Percentiles rank a stretch among this genome's conserved stretches.
These are phyloP conservation scores for Notothenia rossii DNA, from an alignment of 2,113 vertebrate genomes.

Conservation along the genomic window DNA sequence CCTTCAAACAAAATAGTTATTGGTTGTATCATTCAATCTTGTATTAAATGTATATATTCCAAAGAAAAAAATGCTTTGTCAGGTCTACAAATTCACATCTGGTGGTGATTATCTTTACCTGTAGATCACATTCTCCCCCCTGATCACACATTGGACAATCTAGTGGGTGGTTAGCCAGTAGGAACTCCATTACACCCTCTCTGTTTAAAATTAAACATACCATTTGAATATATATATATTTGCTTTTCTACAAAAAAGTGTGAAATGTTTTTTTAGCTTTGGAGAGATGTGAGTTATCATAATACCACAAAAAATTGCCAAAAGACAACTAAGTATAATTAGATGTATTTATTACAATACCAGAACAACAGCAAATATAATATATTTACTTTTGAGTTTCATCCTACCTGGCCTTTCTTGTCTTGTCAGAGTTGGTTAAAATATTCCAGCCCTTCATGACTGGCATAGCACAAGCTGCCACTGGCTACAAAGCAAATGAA, in stretches of 20 bases:
- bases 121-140: slow-evolving; percentile 96
- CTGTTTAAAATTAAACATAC: slow-evolving; percentile 73
- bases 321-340: not conserved
- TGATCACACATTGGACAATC: slow-evolving; percentile 98
- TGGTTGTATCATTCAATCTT: not conserved
- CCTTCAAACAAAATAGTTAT: slow-evolving; percentile 77
- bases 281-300: not conserved
- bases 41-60: not conserved
- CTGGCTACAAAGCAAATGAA: slow-evolving; percentile 84
- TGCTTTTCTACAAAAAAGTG: not conserved
- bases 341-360: not conserved
- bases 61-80: not conserved
- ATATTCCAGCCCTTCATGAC: slow-evolving; percentile 99
- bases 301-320: not conserved
- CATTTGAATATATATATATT: not conserved
- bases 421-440: slow-evolving; percentile 94
- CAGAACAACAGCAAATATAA: not conserved
- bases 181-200: slow-evolving; percentile 98
- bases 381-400: not conserved
- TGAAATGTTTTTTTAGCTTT: not conserved
- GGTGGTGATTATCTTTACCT: slow-evolving; percentile 82
- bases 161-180: slow-evolving; percentile 94
- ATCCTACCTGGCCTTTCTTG: slow-evolving; percentile 92
- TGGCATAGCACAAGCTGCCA: slow-evolving; percentile 97
- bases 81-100: not conserved